Base-by-base conservation (phyloP, 2,797 vertebrate species). In the Chromis chromis region DNA sequence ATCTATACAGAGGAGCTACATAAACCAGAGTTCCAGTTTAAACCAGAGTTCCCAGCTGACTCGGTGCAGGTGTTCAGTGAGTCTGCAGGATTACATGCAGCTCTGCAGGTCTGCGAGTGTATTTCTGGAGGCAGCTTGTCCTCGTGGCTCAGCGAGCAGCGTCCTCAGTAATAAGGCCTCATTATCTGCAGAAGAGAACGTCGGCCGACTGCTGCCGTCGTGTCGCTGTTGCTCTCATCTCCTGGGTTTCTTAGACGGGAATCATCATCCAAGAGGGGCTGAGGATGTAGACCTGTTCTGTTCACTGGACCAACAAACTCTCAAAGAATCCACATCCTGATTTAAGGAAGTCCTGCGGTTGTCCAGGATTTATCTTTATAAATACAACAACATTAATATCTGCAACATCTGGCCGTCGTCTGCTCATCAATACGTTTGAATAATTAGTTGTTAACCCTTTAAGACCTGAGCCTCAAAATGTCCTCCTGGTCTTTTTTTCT, bases 51-150 rank as follows among this genome's bases (percentile, higher is more conserved):
- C 14, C 19, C 3, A 4, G 50, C n/a, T 44, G 65, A 57, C 25
- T 46, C 14, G 24, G 50, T 11, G 48, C 66, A 25, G 70, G 21
- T 19, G 2, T 19, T 16, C 56, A 25, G 59, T 31, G 6, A 14
- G 55, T 57, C 73, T 44, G 24, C 48, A 24, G 67, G 84, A 86
- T 88, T 71, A 81, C 49, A 21, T 3, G 31, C 64, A 70, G 2
- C 60, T 50, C 0, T 64, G 42, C 64, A 70, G 2, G 63, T 50
- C 0, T 64, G 42, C 28, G 72, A 78, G 82, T 66, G 78, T 85
- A 83, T 89, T 89, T 82, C 78, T 74, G 83, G 76, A 75, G 61
- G 48, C 70, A 76, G 85, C 79, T 86, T 81, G 83, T 80, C 81
- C 71, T 63, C 11, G 25, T 19, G 53, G 82, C 71, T 78, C 82